Base-by-base conservation (phyloP, 2,888 invertebrate genomes). In the Globia sparganii region DNA sequence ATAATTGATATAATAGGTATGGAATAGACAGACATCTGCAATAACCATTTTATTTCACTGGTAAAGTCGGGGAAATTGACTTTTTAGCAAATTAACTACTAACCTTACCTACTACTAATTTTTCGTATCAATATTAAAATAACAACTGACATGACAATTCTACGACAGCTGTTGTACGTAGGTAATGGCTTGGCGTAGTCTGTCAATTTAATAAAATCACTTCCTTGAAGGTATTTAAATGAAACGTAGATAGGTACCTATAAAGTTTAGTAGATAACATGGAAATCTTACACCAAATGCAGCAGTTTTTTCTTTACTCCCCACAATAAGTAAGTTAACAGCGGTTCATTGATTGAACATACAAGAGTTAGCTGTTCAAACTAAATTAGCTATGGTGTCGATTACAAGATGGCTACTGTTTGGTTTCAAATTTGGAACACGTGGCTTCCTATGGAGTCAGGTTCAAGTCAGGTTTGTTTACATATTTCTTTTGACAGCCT, bases 361-460 rank as follows among this genome's bases (percentile, higher is more conserved):
- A 78, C 68, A 56, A 43, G 81, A 49, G 21, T 18, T 28, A 5
- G 1, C 37, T 81, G 77, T 81, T 61, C 18, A 9, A 58, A 49
- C 6, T 49, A 77, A 40, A 65, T 49, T 31, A n/a, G 56, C 34
- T 11, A 8, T 69, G 72, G 84, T 78, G 61, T 84, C 18, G 11
- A 69, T 84, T 84, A 69, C 81, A 81, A 49, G 3, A 78, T 73
- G 72, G 78, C 72, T 61, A 67, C 81, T 67, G 62, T 58, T 70
- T 43, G 56, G 70, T 78, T 74, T 78, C 67, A 68, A 71, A 64
- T 73, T 62, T 25, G 8, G 49, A 71, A 56, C 67, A 56, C 53
- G 53, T 56, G 59, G 43, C 15, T 43, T 1, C 8, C 2, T 21
- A 18, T 3, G n/a, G 1, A 18, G 46, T 18, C 18, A 18, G 21